Percentiles rank a stretch among this genome's conserved stretches.
Conservation (phyloP, 2,113 vertebrate genomes). For the Tragelaphus imberbis region DNA sequence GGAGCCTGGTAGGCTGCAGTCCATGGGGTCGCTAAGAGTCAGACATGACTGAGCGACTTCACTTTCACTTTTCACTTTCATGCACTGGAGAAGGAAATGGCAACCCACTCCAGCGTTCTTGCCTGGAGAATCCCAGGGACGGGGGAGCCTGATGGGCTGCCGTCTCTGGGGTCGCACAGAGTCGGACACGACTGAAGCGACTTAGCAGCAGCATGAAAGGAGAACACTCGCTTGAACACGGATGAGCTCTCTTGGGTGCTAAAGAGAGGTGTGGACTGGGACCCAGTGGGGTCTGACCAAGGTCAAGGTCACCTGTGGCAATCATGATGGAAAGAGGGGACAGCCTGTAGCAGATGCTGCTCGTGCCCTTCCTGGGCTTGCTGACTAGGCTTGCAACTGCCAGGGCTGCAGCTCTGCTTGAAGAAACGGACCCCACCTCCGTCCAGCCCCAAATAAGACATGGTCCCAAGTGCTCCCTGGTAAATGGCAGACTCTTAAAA, state of each 20-base stretch:
- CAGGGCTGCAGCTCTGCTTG: background rate
- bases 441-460: background rate
- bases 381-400: background rate
- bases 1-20: no score
- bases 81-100: no score
- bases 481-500: background rate
- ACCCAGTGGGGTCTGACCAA: background rate
- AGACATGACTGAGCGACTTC: no score
- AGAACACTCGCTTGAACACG: accelerated
- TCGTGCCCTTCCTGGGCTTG: background rate
- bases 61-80: no score
- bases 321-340: background rate
- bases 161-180: no score
- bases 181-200: no score
- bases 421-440: accelerated
- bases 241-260: background rate
- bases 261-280: background rate
- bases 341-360: background rate
- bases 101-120: no score
- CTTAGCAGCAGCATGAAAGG: background rate
- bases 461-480: background rate
- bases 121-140: no score
- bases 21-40: no score
- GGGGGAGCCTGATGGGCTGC: no score
- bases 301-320: background rate